Base-by-base conservation (phyloP, 2,113 vertebrate species). In the Puffinus mauretanicus region DNA sequence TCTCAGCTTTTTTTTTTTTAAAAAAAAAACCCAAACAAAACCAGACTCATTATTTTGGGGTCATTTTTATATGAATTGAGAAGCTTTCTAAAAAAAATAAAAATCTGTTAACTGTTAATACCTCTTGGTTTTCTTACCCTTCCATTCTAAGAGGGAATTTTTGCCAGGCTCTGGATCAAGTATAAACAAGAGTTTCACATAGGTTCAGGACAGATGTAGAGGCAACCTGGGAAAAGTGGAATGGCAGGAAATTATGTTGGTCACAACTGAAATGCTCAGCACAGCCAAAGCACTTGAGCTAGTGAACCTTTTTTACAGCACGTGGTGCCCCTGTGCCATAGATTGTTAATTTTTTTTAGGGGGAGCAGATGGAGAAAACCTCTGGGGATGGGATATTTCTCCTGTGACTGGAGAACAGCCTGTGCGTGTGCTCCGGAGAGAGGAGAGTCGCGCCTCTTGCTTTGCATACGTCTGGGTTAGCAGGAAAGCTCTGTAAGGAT, bases 231-330 rank as follows among this genome's bases (percentile, higher is more conserved):
- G 79, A 92, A 78, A 95, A 96, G 58, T 42, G 60, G 65, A 94
- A 94, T 73, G 65, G 64, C 86, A 85, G 81, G 81, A 94, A 94
- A 87, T 91, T 52, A 61, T 79, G 49, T 85, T 94, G 86, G 86
- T 94, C 81, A 70, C 86, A 92, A 94, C 86, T 73, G 90, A 95
- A 95, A 90, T 67, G 79, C 86, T 95, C 90, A 88, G 82, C 79
- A 66, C 60, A 90, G 54, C 65, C 88, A 69, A 60, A 87, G 49
- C 64, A 70, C 77, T 90, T 92, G 90, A 94, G 69, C 92, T 73
- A 72, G 73, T 83, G 82, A 97, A 93, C 89, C 73, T 83, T 88
- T 94, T 94, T 88, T 81, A 78, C 57, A 88, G 86, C 65, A 81
- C 9, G 6, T 86, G 71, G 82, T 94, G 83, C 93, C 73, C 83